Conservation (phyloP, 2,113 vertebrate genomes). For the Herpailurus yagouaroundi region DNA sequence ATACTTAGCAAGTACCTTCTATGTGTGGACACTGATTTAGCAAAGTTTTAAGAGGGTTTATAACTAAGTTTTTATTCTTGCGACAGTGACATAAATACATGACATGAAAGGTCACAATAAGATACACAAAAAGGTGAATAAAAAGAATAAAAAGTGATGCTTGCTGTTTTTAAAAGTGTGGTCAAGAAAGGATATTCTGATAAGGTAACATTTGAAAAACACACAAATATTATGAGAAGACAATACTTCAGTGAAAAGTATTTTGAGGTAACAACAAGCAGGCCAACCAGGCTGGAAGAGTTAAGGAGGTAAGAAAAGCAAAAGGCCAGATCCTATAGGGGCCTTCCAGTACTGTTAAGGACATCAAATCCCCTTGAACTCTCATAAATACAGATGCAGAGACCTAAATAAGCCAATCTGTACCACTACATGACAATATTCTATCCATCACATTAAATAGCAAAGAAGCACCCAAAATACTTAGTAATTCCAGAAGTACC, state of each 20-base stretch:
- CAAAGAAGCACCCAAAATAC: neutral
- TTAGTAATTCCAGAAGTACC: neutral
- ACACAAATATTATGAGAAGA: neutral
- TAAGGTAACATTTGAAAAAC: neutral
- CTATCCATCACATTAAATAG: neutral
- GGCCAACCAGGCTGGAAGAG: neutral
- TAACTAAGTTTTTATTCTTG: neutral
- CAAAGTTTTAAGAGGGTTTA: neutral
- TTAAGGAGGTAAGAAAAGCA: neutral
- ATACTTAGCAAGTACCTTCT: neutral
- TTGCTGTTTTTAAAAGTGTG: neutral
- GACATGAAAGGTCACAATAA: neutral
- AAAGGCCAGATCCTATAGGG: neutral
- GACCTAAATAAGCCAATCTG: neutral
- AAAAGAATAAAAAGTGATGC: neutral
- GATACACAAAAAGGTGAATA: neutral
- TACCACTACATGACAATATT: neutral
- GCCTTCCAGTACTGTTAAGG: neutral
- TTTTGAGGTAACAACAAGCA: neutral
- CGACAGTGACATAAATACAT: neutral
- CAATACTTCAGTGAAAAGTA: neutral
- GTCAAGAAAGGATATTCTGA: neutral
- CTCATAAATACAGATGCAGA: neutral
- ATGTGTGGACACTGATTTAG: neutral
- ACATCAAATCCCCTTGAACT: neutral